A percentile compares a stretch with the other conserved stretches of the same genome.
phyloP scores from a whole-genome alignment of 2,888 invertebrate species.

The Lapara coniferarum region DNA sequence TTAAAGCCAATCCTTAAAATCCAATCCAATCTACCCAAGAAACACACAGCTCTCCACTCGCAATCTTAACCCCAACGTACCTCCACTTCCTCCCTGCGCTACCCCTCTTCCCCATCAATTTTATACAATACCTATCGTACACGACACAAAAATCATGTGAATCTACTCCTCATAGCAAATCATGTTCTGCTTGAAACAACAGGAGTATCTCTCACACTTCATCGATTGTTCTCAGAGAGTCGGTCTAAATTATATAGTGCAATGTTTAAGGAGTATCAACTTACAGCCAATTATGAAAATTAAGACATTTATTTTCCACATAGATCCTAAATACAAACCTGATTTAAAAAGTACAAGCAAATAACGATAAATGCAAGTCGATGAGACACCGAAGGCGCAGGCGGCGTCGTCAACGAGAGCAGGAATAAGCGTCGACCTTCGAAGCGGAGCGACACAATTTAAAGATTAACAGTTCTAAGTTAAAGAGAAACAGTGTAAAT shows the following conservation, averaged over 20 bases:
- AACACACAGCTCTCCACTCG: neutral
- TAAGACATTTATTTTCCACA: neutral
- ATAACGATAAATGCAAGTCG: neutral
- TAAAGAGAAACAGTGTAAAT: conserved; percentile 17
- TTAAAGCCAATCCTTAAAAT: neutral
- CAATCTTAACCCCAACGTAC: neutral
- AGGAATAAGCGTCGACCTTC: neutral
- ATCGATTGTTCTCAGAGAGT: neutral
- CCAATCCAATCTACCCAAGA: neutral
- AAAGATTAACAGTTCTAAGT: conserved; percentile 7
- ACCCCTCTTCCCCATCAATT: neutral
- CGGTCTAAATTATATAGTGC: neutral
- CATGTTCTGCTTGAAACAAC: neutral
- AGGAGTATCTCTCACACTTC: neutral
- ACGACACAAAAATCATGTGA: neutral
- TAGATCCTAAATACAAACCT: neutral
- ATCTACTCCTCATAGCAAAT: neutral
- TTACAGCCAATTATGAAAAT: neutral
- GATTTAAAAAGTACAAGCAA: conserved; percentile 3
- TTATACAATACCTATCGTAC: neutral
- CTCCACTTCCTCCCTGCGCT: neutral
- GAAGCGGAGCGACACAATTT: neutral
- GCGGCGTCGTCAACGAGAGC: neutral
- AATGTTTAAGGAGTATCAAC: neutral
- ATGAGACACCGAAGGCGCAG: neutral